Percentiles rank a stretch among this genome's conserved stretches.
Evolutionary conservation across 2,797 vertebrate species (phyloP).

Genomic region (Alexandromys oeconomus): DNA sequence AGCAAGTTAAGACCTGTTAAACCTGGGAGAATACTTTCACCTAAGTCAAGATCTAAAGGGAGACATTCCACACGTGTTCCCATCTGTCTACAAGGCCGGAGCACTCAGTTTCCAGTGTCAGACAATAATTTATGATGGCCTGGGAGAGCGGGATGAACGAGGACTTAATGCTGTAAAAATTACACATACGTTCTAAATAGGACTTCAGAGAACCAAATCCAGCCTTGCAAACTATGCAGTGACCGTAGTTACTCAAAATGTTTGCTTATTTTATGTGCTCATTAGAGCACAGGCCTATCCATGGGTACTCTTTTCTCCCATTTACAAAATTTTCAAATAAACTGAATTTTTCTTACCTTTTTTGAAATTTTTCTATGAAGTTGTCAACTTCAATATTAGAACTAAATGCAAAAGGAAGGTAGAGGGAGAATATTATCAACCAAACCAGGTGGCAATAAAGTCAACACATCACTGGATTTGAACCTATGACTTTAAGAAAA

Average conservation of each 20-base stretch:
- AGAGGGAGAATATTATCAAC: background rate
- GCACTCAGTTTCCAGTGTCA: background rate
- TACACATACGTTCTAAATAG: background rate
- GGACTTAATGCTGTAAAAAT: background rate
- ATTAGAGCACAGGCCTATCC: background rate
- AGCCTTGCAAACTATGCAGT: background rate
- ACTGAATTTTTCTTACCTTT: background rate
- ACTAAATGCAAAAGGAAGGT: background rate
- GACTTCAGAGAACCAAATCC: background rate
- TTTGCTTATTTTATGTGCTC: background rate
- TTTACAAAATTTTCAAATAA: background rate
- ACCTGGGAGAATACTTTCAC: background rate
- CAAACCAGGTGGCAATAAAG: constrained; percentile 4
- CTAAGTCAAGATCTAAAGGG: background rate
- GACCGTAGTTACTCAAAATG: background rate
- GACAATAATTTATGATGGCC: background rate
- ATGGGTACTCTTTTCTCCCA: background rate
- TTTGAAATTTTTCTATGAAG: background rate
- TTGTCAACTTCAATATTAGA: background rate
- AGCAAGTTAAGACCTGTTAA: background rate
- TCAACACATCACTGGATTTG: background rate
- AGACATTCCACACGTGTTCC: background rate
- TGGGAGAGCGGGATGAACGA: background rate
- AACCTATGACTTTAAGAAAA: background rate
- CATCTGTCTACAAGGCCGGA: background rate